Evolutionary conservation across 2,797 vertebrate species (phyloP).

Genomic region (Xyrichtys novacula): DNA sequence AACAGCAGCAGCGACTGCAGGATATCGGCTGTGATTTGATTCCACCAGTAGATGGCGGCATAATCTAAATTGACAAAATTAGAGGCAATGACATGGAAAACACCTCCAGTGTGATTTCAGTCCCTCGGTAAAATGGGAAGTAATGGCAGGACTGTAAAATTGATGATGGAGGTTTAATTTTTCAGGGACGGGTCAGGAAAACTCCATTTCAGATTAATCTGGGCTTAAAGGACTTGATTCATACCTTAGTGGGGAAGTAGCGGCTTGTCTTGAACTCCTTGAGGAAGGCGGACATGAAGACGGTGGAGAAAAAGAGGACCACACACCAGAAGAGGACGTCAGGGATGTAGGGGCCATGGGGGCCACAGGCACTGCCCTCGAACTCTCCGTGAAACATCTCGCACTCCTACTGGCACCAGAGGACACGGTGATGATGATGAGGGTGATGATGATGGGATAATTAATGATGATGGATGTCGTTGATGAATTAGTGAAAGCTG

Average conservation of each 20-base stretch:
- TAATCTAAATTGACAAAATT: background rate
- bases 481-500: slow-evolving; percentile 32
- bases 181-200: no score
- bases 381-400: slow-evolving; percentile 89
- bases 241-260: slow-evolving; percentile 98
- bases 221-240: background rate
- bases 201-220: no score
- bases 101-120: background rate
- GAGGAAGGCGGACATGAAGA: slow-evolving; percentile 94
- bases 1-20: slow-evolving; percentile 26
- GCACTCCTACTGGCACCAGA: slow-evolving; percentile 87
- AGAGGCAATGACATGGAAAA: background rate
- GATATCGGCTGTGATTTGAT: background rate
- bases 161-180: slow-evolving; percentile 7
- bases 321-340: slow-evolving; percentile 99
- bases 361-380: slow-evolving; percentile 90
- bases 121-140: background rate
- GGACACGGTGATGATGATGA: slow-evolving; percentile 31
- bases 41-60: slow-evolving; percentile 62
- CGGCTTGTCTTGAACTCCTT: slow-evolving; percentile 99
- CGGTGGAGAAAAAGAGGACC: slow-evolving; percentile 97
- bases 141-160: slow-evolving; percentile 5
- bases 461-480: slow-evolving; percentile 21
- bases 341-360: slow-evolving; percentile 95
- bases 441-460: slow-evolving; percentile 16